Conservation (phyloP, 2,888 invertebrate species). For the Apeira syringaria region DNA sequence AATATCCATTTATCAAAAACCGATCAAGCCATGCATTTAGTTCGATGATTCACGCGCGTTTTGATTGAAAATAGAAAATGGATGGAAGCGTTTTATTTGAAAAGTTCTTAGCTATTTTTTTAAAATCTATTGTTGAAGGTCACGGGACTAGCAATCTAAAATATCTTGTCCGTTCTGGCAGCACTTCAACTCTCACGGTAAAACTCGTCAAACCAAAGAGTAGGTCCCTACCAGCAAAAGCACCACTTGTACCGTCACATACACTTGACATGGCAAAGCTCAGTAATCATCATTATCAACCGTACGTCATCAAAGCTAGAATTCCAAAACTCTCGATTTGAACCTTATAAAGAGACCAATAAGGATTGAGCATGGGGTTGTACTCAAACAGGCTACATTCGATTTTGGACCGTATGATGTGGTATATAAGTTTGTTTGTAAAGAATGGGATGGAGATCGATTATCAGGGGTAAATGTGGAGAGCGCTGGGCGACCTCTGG, state of each 20-base stretch:
- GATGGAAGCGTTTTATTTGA: too few relatives aligned
- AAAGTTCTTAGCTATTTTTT: too few relatives aligned
- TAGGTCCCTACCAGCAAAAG: slow-evolving; percentile 4
- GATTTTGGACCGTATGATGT: slow-evolving; percentile 43
- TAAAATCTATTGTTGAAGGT: too few relatives aligned
- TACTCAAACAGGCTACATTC: neutral
- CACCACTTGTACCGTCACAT: slow-evolving; percentile 24
- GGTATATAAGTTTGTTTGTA: slow-evolving; percentile 36
- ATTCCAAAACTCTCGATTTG: slow-evolving; percentile 8
- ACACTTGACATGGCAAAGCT: slow-evolving; percentile 38
- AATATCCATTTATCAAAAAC: too few relatives aligned
- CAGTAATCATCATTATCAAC: slow-evolving; percentile 53
- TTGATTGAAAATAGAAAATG: too few relatives aligned
- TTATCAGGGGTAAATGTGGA: slow-evolving; percentile 46
- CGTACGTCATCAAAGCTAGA: slow-evolving; percentile 36
- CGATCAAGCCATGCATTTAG: too few relatives aligned
- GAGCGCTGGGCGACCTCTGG: slow-evolving; percentile 55
- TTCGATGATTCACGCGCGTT: too few relatives aligned
- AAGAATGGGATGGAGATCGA: slow-evolving; percentile 66
- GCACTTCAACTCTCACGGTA: too few relatives aligned
- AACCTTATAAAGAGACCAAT: slow-evolving; percentile 4
- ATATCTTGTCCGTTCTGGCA: too few relatives aligned
- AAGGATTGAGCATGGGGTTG: neutral
- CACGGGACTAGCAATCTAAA: too few relatives aligned
- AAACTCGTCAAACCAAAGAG: slow-evolving; percentile 14